Percentiles rank a stretch among this genome's conserved stretches.
Conservation (phyloP, 2,888 invertebrate genomes). For the Eilema griseolum region DNA sequence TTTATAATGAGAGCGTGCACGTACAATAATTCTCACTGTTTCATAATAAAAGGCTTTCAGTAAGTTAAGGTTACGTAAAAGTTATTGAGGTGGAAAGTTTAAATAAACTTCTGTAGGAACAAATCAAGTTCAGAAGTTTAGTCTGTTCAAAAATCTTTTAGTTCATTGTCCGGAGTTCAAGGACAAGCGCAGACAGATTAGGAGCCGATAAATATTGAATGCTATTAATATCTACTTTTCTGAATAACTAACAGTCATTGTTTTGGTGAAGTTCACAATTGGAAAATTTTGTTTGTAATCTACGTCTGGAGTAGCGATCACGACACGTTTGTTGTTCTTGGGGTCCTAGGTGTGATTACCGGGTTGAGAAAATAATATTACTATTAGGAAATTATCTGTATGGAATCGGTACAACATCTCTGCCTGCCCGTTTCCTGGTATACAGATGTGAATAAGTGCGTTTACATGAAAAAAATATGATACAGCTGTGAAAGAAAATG, state of each 20-base stretch:
- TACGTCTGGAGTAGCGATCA: not conserved
- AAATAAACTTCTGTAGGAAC: not conserved
- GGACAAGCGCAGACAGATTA: not conserved
- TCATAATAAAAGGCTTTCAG: not conserved
- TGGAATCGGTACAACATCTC: not conserved
- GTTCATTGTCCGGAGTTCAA: constrained; percentile 10
- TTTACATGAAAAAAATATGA: not conserved
- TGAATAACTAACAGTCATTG: not conserved
- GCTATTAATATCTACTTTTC: not conserved
- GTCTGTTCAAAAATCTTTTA: not conserved
- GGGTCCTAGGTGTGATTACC: not conserved
- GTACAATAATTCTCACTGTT: not conserved
- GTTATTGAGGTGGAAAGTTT: not conserved
- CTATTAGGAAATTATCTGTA: not conserved
- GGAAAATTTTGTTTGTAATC: not conserved
- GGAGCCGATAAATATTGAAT: not conserved
- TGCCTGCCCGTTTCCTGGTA: not conserved
- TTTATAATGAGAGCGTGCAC: no score
- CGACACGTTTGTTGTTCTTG: not conserved
- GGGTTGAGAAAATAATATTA: not conserved
- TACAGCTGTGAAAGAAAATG: not conserved
- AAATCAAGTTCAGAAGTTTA: not conserved
- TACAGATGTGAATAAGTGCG: not conserved
- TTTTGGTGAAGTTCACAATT: not conserved
- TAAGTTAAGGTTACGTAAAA: not conserved